Evolutionary conservation across 2,888 invertebrate species (phyloP), one percentile per base, ranked within the genome.

Genomic region (Antitype chi): DNA sequence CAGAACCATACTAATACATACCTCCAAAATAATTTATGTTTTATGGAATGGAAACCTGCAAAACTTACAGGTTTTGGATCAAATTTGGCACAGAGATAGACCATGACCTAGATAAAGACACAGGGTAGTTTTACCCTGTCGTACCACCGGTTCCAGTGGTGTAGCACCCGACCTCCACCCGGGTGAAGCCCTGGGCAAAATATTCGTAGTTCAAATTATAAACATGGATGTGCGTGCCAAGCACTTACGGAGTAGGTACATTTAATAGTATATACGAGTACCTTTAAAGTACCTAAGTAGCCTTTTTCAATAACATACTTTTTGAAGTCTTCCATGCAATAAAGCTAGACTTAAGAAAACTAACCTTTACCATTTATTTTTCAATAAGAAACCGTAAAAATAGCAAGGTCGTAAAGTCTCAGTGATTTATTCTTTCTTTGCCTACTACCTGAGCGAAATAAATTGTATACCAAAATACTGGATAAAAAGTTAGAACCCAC

Each of bases 401-500:
- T 38, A 70, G 32, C 28, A 62, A 63, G 70, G 47, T 47, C 28
- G 32, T 70, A 67, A 72, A 70, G 25, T 62, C 55, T 25, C 7
- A 13, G 53, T 49, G 81, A 83, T 81, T 83, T 83, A 53, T 72
- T 67, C 8, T 32, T 63, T 28, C 32, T 77, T 64, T n/a, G n/a
- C n/a, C n/a, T 53, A 62, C 43, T 59, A 70, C 66, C 84, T 84
- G 74, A 67, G 38, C n/a, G 28, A 70, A 72, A 67, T 84, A 67
- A 52, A 20, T 52, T 72, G 64, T 80, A 25, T 52, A 15, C 47
- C 62, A 38, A 79, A 78, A 73, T 67, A 70, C 62, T 73, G 53
- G 47, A 73, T 70, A 55, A 32, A 70, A 38, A 38, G 43, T 62
- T 76, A 70, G 43, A 68, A 70, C 60, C 62, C 23, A 49, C 17